A percentile compares a stretch with the other conserved stretches of the same genome.
phyloP scores from a whole-genome alignment of 2,797 vertebrate genomes.

The Apodemus agrarius region DNA sequence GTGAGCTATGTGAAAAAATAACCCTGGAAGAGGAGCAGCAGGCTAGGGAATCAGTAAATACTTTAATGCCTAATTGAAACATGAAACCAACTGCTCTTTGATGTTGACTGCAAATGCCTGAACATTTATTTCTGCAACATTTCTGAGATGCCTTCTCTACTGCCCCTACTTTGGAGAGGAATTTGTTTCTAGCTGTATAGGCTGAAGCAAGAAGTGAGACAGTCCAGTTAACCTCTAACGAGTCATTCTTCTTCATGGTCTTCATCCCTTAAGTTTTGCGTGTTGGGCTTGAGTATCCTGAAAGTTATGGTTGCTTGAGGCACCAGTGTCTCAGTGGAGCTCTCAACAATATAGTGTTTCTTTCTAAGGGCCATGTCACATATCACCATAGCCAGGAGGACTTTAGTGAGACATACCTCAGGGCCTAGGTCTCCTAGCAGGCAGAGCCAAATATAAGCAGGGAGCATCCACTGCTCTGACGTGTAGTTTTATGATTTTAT shows the following conservation, averaged over 20 bases:
- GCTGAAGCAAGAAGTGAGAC: background rate
- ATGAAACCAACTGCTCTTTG: background rate
- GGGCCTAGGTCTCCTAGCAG: background rate
- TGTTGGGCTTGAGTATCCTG: background rate
- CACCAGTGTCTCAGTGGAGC: background rate
- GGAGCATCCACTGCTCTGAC: background rate
- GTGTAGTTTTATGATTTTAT: conserved; percentile 15
- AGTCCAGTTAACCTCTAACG: conserved; percentile 2
- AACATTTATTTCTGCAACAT: conserved; percentile 25
- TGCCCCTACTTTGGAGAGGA: conserved; percentile 2
- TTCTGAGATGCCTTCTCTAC: background rate
- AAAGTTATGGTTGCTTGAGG: background rate
- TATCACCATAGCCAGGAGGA: background rate
- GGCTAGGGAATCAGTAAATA: background rate
- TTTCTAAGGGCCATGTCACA: background rate
- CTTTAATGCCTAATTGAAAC: conserved; percentile 15
- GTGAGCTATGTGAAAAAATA: conserved; percentile 87
- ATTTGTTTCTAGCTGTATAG: background rate
- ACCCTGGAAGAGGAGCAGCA: background rate
- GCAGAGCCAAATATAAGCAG: background rate
- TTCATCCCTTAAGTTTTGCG: background rate
- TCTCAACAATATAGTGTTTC: background rate
- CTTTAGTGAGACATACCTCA: background rate
- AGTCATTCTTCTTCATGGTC: background rate
- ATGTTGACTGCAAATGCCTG: conserved; percentile 49